Conservation (phyloP, 2,797 vertebrate species). For the Microctenopoma steveboyesi region DNA sequence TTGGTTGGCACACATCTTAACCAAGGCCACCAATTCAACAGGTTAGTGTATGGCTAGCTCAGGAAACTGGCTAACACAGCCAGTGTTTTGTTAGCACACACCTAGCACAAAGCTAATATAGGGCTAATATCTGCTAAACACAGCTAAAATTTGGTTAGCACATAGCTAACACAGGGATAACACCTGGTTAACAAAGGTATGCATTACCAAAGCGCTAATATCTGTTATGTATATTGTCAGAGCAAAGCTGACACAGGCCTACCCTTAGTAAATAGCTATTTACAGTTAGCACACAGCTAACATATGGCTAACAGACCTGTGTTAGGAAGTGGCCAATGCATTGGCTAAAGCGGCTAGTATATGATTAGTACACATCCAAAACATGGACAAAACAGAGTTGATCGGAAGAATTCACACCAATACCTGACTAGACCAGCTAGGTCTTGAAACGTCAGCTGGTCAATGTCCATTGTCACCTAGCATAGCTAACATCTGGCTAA, state of each 20-base stretch:
- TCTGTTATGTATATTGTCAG: too few relatives aligned
- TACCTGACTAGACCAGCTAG: background rate
- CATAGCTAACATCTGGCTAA: too few relatives aligned
- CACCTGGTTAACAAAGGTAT: background rate
- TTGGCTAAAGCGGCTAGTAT: too few relatives aligned
- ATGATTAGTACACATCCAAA: background rate
- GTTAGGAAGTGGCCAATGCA: background rate
- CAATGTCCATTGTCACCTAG: background rate
- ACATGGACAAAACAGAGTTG: background rate
- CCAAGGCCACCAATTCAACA: background rate
- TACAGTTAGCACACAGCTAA: background rate
- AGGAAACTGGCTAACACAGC: background rate
- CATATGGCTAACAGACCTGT: background rate
- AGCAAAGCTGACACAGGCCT: too few relatives aligned
- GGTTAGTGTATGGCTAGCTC: slow-evolving; percentile 17
- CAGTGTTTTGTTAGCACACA: background rate
- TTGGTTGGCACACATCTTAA: slow-evolving; percentile 14
- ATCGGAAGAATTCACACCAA: too few relatives aligned
- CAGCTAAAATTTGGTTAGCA: background rate
- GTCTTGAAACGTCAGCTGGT: background rate
- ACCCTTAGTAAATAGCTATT: too few relatives aligned
- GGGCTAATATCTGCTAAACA: background rate
- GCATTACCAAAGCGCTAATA: background rate
- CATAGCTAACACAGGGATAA: background rate
- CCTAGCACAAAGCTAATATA: slow-evolving; percentile 8